Percentiles rank a stretch among this genome's conserved stretches.
Conservation (phyloP, 2,888 invertebrate genomes). For the Pasiphila rectangulata region DNA sequence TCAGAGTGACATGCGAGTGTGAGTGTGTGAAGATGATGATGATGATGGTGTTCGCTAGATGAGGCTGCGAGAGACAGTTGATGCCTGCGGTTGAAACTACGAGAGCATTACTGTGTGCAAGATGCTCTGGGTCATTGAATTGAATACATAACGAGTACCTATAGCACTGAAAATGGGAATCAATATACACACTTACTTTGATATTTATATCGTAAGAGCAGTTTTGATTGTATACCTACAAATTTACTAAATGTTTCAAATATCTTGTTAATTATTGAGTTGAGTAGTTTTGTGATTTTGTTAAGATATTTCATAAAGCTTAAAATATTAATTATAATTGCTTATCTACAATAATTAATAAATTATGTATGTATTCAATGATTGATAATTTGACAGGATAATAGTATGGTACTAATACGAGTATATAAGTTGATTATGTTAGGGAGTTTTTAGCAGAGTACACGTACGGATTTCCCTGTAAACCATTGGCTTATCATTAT, state of each 20-base stretch:
- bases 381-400: no score
- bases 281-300: conserved; percentile 2
- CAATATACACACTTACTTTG: conserved; percentile 28
- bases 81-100: conserved; percentile 12
- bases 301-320: conserved; percentile 7
- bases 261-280: conserved; percentile 1
- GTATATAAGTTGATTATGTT: no score
- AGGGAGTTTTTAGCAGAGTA: not conserved
- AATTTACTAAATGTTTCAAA: conserved; percentile 17
- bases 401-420: no score
- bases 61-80: conserved; percentile 12
- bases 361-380: no score
- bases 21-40: no score
- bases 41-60: conserved; percentile 13
- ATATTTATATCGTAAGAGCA: conserved; percentile 26
- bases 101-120: conserved; percentile 9
- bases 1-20: conserved; percentile 6
- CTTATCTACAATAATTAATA: no score
- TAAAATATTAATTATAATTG: not conserved
- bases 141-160: conserved; percentile 20
- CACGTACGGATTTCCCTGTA: not conserved
- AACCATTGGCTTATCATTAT: no score
- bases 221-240: conserved; percentile 29
- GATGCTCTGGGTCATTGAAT: conserved; percentile 19
- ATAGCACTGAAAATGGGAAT: conserved; percentile 35